These are phyloP conservation scores for Ochotona princeps DNA, from an alignment of 2,113 vertebrate genomes.

Conservation along the genomic window DNA sequence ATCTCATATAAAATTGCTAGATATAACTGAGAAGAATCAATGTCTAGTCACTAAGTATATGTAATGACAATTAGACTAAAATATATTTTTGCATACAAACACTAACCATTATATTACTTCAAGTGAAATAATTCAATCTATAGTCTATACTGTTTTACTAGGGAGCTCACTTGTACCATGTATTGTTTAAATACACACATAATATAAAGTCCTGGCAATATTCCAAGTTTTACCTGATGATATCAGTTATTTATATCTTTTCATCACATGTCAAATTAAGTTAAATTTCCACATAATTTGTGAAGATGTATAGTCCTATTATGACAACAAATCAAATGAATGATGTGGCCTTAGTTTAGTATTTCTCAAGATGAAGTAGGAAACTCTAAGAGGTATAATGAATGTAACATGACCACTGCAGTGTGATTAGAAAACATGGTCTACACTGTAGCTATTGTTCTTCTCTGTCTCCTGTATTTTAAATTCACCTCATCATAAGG, in stretches of 20 bases:
- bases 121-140: constrained; percentile 37
- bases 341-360: background rate
- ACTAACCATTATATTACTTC: constrained; percentile 41
- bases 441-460: accelerated
- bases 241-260: constrained; percentile 40
- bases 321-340: background rate
- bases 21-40: constrained; percentile 35
- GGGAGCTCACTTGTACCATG: constrained; percentile 42
- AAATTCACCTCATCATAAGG: background rate
- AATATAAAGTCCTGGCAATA: constrained; percentile 30
- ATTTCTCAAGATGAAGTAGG: background rate
- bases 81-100: constrained; percentile 48
- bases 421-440: accelerated
- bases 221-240: background rate
- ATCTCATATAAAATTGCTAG: constrained; percentile 2
- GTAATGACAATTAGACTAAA: background rate
- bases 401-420: no score
- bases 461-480: background rate
- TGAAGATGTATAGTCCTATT: background rate
- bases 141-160: constrained; percentile 59
- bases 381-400: background rate
- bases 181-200: constrained; percentile 48
- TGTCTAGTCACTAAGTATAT: constrained; percentile 2
- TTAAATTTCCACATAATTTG: background rate
- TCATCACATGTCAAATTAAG: constrained; percentile 30